These are phyloP conservation scores for Diglossa brunneiventris DNA, from an alignment of 2,113 vertebrate species.

Conservation along the genomic window DNA sequence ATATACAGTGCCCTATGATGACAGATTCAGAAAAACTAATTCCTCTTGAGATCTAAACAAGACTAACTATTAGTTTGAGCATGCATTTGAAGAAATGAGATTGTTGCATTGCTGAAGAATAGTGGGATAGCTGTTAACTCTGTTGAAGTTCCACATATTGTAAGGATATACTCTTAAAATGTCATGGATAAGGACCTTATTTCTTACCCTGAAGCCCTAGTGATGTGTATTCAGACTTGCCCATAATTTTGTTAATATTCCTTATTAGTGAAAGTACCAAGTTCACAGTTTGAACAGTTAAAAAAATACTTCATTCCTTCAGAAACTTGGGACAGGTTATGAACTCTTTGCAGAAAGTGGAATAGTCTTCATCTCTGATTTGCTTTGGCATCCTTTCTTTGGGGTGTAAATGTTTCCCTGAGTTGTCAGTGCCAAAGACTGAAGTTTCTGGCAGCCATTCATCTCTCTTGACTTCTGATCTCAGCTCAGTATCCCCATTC, in stretches of 20 bases:
- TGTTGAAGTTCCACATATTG: background rate
- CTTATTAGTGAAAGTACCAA: background rate
- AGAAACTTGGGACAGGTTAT: background rate
- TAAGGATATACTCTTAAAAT: background rate
- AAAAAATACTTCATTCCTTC: background rate
- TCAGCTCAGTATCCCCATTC: background rate
- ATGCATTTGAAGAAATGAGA: background rate
- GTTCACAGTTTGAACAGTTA: background rate
- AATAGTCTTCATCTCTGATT: background rate
- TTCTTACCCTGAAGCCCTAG: background rate
- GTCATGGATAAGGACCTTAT: background rate
- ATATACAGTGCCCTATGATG: background rate
- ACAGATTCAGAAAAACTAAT: background rate
- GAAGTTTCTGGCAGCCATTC: constrained; percentile 14
- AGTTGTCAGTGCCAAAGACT: background rate
- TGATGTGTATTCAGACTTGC: background rate
- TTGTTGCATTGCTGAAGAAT: background rate
- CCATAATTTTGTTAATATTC: background rate
- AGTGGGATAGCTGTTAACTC: background rate
- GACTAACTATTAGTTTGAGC: background rate
- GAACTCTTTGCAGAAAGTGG: background rate
- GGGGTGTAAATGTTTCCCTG: background rate
- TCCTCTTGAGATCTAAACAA: background rate
- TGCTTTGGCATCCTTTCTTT: constrained; percentile 12
- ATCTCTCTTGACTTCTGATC: background rate